Evolutionary conservation across 2,888 invertebrate genomes (phyloP).

Genomic region (Holacanthella duospinosa): DNA sequence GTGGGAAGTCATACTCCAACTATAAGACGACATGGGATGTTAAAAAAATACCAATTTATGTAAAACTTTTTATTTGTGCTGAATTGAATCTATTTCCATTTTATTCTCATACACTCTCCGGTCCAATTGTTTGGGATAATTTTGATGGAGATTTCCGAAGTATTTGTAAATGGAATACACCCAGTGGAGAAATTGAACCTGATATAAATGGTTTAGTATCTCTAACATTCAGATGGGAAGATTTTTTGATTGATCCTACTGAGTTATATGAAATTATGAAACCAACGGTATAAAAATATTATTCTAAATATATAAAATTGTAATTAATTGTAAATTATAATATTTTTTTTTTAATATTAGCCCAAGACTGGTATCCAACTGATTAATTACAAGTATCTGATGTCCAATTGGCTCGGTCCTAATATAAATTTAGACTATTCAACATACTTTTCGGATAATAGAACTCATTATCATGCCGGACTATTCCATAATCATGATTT

Average conservation of each 20-base stretch:
- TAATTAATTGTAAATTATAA: background rate
- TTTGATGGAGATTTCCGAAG: background rate
- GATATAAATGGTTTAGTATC: background rate
- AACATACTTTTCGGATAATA: too few species aligned
- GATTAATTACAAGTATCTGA: background rate
- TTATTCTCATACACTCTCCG: background rate
- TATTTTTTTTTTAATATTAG: background rate
- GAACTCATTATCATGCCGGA: background rate
- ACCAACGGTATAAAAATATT: background rate
- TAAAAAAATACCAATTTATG: background rate
- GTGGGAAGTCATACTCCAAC: background rate
- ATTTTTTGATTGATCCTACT: background rate
- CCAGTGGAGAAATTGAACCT: background rate
- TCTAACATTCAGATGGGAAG: background rate
- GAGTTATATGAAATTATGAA: background rate
- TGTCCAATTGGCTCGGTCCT: too few species aligned
- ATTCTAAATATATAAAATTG: too few species aligned
- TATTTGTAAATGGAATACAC: background rate
- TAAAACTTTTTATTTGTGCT: background rate
- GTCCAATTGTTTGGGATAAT: background rate
- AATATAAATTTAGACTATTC: too few species aligned
- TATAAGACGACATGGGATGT: background rate
- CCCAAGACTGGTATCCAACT: background rate
- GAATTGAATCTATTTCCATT: background rate
- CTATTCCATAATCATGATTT: background rate